Conservation (phyloP, 1,140 invertebrate species). For the Goniozus legneri region DNA sequence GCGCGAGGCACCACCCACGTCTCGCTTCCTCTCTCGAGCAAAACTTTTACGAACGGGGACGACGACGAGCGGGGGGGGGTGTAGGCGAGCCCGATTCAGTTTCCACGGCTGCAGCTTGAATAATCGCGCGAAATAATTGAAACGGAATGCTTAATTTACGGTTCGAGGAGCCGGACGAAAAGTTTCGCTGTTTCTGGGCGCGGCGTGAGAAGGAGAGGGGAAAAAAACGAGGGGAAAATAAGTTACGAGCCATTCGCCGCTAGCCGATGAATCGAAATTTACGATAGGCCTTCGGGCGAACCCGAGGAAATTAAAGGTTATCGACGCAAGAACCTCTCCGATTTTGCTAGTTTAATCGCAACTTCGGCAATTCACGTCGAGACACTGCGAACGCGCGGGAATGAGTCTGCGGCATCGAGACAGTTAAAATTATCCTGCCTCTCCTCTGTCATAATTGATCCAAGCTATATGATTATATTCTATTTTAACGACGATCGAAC, state of each 20-base stretch:
- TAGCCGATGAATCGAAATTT: background rate
- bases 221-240: background rate
- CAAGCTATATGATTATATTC: too few species aligned
- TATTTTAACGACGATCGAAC: too few species aligned
- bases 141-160: slow-evolving; percentile 25
- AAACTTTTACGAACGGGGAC: background rate
- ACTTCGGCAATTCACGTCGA: too few species aligned
- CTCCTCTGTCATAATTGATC: too few species aligned
- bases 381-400: too few species aligned
- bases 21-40: background rate
- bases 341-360: too few species aligned
- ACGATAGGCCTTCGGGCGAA: too few species aligned
- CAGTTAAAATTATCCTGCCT: too few species aligned
- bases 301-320: too few species aligned
- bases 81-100: background rate
- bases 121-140: slow-evolving; percentile 27
- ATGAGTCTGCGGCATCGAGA: too few species aligned
- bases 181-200: slow-evolving; percentile 13
- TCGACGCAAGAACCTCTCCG: too few species aligned
- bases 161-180: slow-evolving; percentile 1
- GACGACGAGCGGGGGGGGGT: background rate
- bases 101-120: slow-evolving; percentile 10
- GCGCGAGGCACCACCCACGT: background rate
- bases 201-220: background rate
- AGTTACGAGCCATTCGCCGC: background rate